Base-by-base conservation (phyloP, 2,797 vertebrate species). In the Allobates femoralis region DNA sequence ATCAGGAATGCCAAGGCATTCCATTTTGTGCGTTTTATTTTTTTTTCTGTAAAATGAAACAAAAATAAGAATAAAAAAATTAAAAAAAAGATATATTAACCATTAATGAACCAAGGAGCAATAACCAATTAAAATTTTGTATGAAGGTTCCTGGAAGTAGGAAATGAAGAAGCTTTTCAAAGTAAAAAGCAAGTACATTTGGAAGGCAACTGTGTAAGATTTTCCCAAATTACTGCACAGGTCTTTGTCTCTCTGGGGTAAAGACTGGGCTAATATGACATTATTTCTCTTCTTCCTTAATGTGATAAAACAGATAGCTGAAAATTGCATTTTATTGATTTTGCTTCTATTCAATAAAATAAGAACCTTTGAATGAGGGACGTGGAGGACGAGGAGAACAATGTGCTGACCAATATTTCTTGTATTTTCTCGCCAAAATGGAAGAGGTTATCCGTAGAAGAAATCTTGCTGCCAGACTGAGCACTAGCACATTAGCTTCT, bases 321-420 rank as follows among this genome's bases (percentile, higher is more conserved):
- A 88, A 88, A 88, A 88, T 88, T 88, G 86, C 86, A 85, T 88
- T 88, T 84, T 88, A 88, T 88, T 88, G 86, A 88, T 88, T 88
- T 88, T 77, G 67, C 60, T 56, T 85, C 83, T 67, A 77, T 88
- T 85, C 86, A 85, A 88, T 85, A 88, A 88, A 85, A 88, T 79
- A 85, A 88, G 78, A 85, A 75, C 58, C 86, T 81, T 76, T 56
- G 86, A 88, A 81, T 67, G 82, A 88, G 58, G 83, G 69, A 88
- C 78, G 77, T 64, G 21, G 78, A 76, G 60, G 69, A 67, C 69
- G 76, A 81, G 77, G 77, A 30, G 85, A 67, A 74, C 46, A 79
- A 89, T 87, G 58, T 62, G 71, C 7, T 55, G 41, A 78, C 87
- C 80, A 41, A 90, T 86, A 91, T 89, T 83, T 83, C 85, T 18